phyloP scores from a whole-genome alignment of 2,113 vertebrate genomes.

The Peucedramus taeniatus region DNA sequence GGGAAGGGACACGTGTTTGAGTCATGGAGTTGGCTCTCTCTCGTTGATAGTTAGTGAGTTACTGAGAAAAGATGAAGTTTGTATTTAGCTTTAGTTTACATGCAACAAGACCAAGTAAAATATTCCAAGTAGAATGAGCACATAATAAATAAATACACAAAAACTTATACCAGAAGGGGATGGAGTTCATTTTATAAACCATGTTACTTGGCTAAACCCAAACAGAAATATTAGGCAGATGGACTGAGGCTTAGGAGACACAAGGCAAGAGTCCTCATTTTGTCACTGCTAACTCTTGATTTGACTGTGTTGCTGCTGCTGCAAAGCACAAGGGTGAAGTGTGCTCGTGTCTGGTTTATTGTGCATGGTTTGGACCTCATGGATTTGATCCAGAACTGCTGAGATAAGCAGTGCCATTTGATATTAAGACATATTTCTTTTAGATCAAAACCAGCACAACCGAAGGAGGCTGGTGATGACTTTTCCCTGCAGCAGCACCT shows the following conservation, averaged over 20 bases:
- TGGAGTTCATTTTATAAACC: neutral
- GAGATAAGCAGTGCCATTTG: neutral
- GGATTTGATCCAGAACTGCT: neutral
- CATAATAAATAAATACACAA: constrained; percentile 17
- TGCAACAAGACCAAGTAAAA: constrained; percentile 39
- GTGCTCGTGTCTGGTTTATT: neutral
- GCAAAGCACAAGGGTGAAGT: neutral
- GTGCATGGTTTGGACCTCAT: neutral
- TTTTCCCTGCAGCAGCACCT: neutral
- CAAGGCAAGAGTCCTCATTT: neutral
- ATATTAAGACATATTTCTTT: neutral
- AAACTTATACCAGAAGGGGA: neutral
- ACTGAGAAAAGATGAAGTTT: constrained; percentile 47
- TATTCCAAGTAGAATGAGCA: neutral
- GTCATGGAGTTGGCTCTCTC: constrained; percentile 59
- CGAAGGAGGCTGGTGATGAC: neutral
- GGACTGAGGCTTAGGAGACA: neutral
- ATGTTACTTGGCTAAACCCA: neutral
- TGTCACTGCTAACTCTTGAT: neutral
- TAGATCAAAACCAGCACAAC: neutral
- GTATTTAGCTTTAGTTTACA: constrained; percentile 48
- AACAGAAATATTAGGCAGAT: neutral
- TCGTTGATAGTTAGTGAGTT: constrained; percentile 38
- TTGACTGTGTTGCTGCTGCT: neutral
- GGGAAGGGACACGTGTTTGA: constrained; percentile 52